Base-by-base conservation (phyloP, 1,140 invertebrate species). In the Drosophila miranda region DNA sequence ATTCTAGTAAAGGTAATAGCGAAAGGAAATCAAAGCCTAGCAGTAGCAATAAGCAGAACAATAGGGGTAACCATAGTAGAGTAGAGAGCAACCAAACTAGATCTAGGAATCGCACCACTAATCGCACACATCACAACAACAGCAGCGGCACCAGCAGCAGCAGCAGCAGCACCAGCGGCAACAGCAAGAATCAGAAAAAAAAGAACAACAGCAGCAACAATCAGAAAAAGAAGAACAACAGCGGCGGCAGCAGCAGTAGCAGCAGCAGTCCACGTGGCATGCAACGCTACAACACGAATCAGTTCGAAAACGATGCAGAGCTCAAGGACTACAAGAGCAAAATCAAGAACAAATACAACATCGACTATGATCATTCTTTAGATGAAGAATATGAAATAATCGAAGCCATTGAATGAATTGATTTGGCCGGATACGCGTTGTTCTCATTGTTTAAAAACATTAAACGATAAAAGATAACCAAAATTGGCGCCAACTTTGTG, bases 331-430 rank as follows among this genome's bases (percentile, higher is more conserved):
- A 90, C 53, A 90, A 90, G 61, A 90, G 89, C 61, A 90, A 89
- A 74, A 90, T 90, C 41, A 91, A 90, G 74, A 91, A 90, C 48
- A 89, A 91, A 76, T 89, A 91, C 59, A 83, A 90, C 43, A 91
- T 91, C 78, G 89, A 91, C 86, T 91, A 91, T 74, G 90, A 91
- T 75, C 90, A 90, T 86, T 90, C 90, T 77, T 78, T 91, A 56
- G 90, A 91, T 62, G 90, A 90, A 73, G 89, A 91, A 88, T 91
- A 91, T 88, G 90, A 91, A 90, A 89, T 91, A 84, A 91, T 91
- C 54, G 90, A 90, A 75, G 90, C 90, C 79, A 88, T 90, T 67
- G 90, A 91, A 73, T 91, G 56, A 90, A 44, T 46, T 28, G 14
- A 21, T 30, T 8, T 41, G 64, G 55, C 57, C 55, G 23, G 19